Percentiles rank a stretch among this genome's conserved stretches.
Evolutionary conservation across 2,113 vertebrate genomes (phyloP).

Genomic region (Phalacrocorax pelagicus): DNA sequence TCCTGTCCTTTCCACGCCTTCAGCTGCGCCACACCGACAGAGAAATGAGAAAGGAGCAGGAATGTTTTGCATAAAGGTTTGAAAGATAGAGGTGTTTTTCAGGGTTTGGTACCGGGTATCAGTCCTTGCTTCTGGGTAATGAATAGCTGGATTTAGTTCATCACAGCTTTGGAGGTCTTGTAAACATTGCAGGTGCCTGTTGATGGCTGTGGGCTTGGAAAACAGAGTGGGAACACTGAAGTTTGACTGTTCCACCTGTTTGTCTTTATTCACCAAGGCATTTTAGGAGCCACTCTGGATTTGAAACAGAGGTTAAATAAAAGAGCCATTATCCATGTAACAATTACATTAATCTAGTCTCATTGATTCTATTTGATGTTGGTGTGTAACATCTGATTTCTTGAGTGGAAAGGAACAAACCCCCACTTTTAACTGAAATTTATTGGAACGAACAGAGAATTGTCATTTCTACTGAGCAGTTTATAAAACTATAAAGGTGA

Average conservation of each 20-base stretch:
- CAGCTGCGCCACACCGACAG: not conserved
- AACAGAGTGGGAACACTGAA: not conserved
- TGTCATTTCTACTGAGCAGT: not conserved
- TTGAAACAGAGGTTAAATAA: not conserved
- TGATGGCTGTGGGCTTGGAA: not conserved
- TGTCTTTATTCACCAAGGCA: not conserved
- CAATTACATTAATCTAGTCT: not conserved
- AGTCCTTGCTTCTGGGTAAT: not conserved
- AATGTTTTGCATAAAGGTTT: not conserved
- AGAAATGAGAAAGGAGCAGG: not conserved
- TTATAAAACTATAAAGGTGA: not conserved
- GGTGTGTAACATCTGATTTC: not conserved
- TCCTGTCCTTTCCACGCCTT: not conserved
- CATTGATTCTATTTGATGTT: not conserved
- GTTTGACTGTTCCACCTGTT: not conserved
- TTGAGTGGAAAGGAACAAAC: not conserved
- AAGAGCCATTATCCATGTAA: not conserved
- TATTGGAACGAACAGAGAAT: not conserved
- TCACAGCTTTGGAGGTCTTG: not conserved
- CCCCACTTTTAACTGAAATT: not conserved
- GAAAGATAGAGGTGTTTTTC: not conserved
- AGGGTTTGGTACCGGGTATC: not conserved
- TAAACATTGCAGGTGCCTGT: not conserved
- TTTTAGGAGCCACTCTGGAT: not conserved
- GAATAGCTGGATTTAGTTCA: not conserved